Base-by-base conservation (phyloP, 2,888 invertebrate species). In the Cephus sareptanus region DNA sequence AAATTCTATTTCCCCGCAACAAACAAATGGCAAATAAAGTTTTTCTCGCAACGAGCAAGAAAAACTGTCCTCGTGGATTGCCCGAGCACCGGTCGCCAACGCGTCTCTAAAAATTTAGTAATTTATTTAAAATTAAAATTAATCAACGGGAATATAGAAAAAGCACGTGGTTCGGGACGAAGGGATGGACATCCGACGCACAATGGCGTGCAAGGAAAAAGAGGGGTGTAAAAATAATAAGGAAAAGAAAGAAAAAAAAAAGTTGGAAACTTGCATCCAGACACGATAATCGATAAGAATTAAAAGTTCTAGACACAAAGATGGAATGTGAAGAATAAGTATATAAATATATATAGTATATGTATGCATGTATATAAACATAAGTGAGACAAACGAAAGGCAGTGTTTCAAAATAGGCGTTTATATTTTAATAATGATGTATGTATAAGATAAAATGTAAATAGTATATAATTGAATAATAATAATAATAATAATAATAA, bases 331-430 rank as follows among this genome's bases (percentile, higher is more conserved):
- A 56, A 2, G 2, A 23, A 56, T 23, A 23, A 56, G 9, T 56
- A 15, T 56, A 9, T 23, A 15, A 15, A 9, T 56, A 56, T 23
- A 56, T 23, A 40, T 15, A 40, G 30, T 4, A 15, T 13, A 40
- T 13, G 2, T 23, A 56, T 9, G 2, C 6, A 56, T 9, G 9
- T 23, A 23, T 9, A 23, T 9, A 56, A 56, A 76, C 56, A 56
- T 23, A 56, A 56, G 56, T 23, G 23, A 56, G 23, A 74, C 23
- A 56, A 75, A 33, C 35, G 69, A 33, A 74, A 76, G 71, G 33
- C 71, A 71, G 82, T 83, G 85, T 87, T 88, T 89, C 83, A 88
- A 90, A 89, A 89, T 90, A 90, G 86, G 87, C 84, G 85, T 87
- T 88, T 90, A 86, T 90, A 88, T 90, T 88, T 88, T 85, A 85